phyloP scores from a whole-genome alignment of 2,888 invertebrate genomes.

The Caenorhabditis sinica region DNA sequence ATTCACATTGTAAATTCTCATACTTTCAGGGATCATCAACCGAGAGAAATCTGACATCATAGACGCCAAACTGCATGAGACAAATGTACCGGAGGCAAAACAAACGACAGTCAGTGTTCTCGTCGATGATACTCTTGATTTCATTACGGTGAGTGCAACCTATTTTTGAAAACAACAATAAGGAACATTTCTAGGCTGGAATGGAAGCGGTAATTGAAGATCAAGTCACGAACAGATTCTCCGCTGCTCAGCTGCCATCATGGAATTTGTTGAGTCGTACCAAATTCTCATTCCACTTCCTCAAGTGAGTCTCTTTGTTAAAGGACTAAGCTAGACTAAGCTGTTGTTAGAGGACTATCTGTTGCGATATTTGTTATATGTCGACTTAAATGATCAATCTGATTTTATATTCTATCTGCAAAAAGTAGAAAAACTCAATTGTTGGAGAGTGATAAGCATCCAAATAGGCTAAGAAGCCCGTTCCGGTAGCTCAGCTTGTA shows the following conservation, averaged over 20 bases:
- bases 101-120: slow-evolving; percentile 74
- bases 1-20: too few relatives aligned
- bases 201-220: slow-evolving; percentile 98
- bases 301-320: slow-evolving; percentile 86
- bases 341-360: too few relatives aligned
- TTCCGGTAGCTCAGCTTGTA: too few relatives aligned
- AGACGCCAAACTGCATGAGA: slow-evolving; percentile 71
- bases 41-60: slow-evolving; percentile 77
- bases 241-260: slow-evolving; percentile 90
- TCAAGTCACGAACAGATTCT: slow-evolving; percentile 97
- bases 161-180: not conserved
- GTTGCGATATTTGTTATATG: too few relatives aligned
- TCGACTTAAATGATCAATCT: too few relatives aligned
- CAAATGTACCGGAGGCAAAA: slow-evolving; percentile 61
- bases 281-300: slow-evolving; percentile 94
- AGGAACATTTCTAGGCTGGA: slow-evolving; percentile 85
- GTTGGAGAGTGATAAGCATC: too few relatives aligned
- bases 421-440: too few relatives aligned
- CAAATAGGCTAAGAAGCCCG: too few relatives aligned
- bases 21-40: slow-evolving; percentile 79
- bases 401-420: too few relatives aligned
- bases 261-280: slow-evolving; percentile 98
- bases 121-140: slow-evolving; percentile 80
- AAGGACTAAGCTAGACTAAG: not conserved
- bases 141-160: slow-evolving; percentile 74